A percentile compares a stretch with the other conserved stretches of the same genome.
Evolutionary conservation across 2,888 invertebrate species (phyloP).

Genomic region (Dynastes tityus): DNA sequence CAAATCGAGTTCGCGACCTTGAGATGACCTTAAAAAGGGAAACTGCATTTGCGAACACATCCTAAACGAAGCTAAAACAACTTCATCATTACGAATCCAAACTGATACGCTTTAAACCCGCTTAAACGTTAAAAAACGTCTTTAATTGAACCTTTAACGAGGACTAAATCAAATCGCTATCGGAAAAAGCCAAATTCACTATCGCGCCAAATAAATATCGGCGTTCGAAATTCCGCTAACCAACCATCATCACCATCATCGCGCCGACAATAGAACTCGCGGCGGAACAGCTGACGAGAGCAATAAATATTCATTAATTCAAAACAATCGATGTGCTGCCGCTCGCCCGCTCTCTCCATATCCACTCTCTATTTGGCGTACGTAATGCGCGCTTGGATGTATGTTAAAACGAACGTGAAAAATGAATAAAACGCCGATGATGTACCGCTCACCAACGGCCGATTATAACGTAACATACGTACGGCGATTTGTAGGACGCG

Average conservation of each 20-base stretch:
- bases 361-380: neutral
- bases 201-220: too few relatives aligned
- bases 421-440: neutral
- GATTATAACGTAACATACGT: neutral
- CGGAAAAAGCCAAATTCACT: neutral
- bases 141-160: neutral
- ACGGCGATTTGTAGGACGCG: too few relatives aligned
- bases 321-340: neutral
- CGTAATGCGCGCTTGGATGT: neutral
- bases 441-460: neutral
- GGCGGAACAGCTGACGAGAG: conserved; percentile 9
- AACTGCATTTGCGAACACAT: too few relatives aligned
- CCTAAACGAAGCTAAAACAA: too few relatives aligned
- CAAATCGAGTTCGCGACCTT: too few relatives aligned
- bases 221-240: neutral
- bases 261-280: neutral
- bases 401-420: neutral
- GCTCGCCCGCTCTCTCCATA: neutral
- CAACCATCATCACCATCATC: neutral
- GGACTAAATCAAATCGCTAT: neutral
- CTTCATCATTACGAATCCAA: too few relatives aligned
- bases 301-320: conserved; percentile 21
- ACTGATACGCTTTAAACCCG: too few relatives aligned
- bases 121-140: neutral
- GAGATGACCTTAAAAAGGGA: too few relatives aligned